Conservation (phyloP, 2,888 invertebrate species). For the Drosophila tripunctata region DNA sequence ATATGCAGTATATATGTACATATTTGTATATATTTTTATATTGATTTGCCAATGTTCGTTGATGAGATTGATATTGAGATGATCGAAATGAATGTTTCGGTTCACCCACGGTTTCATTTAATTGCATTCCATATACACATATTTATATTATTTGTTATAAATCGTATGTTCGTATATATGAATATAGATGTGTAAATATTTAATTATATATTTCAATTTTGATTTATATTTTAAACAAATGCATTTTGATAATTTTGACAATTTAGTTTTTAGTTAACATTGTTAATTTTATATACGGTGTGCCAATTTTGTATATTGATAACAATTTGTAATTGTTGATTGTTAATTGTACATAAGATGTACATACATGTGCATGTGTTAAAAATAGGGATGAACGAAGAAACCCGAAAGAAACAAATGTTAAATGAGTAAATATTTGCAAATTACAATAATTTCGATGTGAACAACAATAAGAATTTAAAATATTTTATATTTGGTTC, state of each 20-base stretch:
- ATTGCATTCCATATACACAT: not conserved
- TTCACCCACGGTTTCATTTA: not conserved
- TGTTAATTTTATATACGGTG: not conserved
- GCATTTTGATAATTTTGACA: not conserved
- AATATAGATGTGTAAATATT: not conserved
- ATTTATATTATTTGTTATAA: too few species aligned
- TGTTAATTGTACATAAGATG: not conserved
- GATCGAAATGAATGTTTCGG: slow-evolving; percentile 22
- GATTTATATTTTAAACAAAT: not conserved
- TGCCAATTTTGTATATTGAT: slow-evolving; percentile 17
- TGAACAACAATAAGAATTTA: slow-evolving; percentile 18
- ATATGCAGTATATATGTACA: not conserved
- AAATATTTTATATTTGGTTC: not conserved
- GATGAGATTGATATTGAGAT: not conserved
- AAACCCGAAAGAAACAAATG: slow-evolving; percentile 39
- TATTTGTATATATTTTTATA: not conserved
- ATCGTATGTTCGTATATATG: not conserved
- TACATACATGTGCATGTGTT: slow-evolving; percentile 21
- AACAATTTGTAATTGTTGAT: slow-evolving; percentile 3
- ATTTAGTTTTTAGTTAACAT: slow-evolving; percentile 1
- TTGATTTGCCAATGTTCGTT: not conserved
- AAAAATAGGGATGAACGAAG: slow-evolving; percentile 36
- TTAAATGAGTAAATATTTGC: slow-evolving; percentile 30
- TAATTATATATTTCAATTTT: not conserved
- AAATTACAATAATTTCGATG: slow-evolving; percentile 6